Evolutionary conservation across 23 tunicate species (phyloP), one percentile per base, ranked within the genome.

Genomic region (Oikopleura vanhoeffeni): DNA sequence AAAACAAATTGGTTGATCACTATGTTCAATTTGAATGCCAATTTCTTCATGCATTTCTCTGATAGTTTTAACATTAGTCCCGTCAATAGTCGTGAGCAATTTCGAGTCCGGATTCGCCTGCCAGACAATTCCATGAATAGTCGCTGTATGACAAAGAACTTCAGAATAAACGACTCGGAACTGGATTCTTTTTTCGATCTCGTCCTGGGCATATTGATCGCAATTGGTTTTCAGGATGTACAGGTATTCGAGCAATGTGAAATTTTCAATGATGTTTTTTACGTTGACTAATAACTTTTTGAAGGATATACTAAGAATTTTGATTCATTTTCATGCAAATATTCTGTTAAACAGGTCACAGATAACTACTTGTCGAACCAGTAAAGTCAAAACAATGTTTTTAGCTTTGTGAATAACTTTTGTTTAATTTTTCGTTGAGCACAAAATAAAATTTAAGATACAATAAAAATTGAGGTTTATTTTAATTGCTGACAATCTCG

Each of bases 1-100:
- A 71, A 71, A 71, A 30, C 79, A 71, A 71, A 71, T 71, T 2
- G 79, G 79, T 30, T 71, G 79, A 2, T 71, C 79, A 30, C 36
- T 2, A 30, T 13, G 27, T 2, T 18, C 35, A 30, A 71, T 71
- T 18, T 71, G 3, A 3, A 71, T 13, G 4, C 79, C 79, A 13
- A 13, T 33, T 30, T 71, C 35, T 28, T 32, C 38, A 38, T 71
- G 32, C 79, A 71, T 71, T 2, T 30, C 35, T 30, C 35, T 28
- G 38, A 71, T 71, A 2, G 79, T 71, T 49, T 49, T 49, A 49
- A 8, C 24, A n/a, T n/a, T n/a, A n/a, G n/a, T n/a, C n/a, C n/a
- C n/a, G 60, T 49, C 18, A 18, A 18, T 18, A 18, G 60, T 49
- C 8, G 18, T 18, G 8, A 18, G 8, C 60, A 49, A 8, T 8